Evolutionary conservation across 2,797 vertebrate genomes (phyloP).

Genomic region (Varecia variegata): DNA sequence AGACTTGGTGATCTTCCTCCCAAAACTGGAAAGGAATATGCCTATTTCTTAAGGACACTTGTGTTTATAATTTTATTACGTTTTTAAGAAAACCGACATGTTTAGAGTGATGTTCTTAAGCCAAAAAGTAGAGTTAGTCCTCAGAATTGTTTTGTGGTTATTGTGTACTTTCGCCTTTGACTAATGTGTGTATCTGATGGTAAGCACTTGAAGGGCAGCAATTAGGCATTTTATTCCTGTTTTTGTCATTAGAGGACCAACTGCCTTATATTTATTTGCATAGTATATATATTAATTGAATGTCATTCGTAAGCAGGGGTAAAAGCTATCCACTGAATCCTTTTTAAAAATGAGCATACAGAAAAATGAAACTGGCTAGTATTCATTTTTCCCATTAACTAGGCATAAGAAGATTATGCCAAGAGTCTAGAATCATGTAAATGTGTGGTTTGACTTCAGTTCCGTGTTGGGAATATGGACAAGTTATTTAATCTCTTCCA

Average conservation of each 20-base stretch:
- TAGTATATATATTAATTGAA: neutral
- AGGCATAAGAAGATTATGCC: neutral
- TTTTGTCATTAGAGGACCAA: neutral
- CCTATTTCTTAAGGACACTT: neutral
- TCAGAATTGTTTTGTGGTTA: neutral
- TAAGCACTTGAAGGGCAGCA: neutral
- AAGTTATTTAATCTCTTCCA: neutral
- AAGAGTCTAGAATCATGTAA: neutral
- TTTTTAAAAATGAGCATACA: neutral
- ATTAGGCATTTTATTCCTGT: neutral
- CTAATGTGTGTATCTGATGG: neutral
- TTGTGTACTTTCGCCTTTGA: neutral
- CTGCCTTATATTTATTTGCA: neutral
- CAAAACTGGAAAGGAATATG: neutral
- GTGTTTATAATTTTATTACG: neutral
- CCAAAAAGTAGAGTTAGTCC: neutral
- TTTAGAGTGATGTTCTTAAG: neutral
- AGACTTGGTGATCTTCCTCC: conserved; percentile 46
- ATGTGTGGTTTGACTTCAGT: neutral
- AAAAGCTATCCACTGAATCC: neutral
- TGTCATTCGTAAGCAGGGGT: neutral
- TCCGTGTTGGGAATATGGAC: neutral
- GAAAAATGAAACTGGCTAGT: neutral
- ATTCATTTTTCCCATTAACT: neutral
- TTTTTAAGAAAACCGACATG: neutral